Conservation (phyloP, 2,113 vertebrate species). For the Protomyctophum bolini region DNA sequence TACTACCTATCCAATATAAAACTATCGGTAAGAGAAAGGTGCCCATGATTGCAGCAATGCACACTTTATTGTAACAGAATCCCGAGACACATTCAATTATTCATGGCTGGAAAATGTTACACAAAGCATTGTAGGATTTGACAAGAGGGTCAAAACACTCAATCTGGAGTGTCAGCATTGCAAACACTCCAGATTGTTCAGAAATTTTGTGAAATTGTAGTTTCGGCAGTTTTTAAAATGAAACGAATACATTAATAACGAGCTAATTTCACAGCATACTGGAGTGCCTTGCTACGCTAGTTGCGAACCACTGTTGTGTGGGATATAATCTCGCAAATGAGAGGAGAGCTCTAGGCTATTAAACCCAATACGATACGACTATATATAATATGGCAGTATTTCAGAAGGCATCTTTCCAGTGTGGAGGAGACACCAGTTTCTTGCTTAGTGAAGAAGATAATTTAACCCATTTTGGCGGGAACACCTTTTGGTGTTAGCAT, state of each 20-base stretch:
- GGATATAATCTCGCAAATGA: slow-evolving; percentile 41
- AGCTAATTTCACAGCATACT: too few relatives aligned
- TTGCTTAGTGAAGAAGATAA: slow-evolving; percentile 46
- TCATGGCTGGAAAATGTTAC: not conserved
- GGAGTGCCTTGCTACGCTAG: not conserved
- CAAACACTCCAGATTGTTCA: slow-evolving; percentile 28
- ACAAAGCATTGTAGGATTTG: not conserved
- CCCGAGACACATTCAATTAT: not conserved
- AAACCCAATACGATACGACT: not conserved
- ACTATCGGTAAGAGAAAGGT: too few relatives aligned
- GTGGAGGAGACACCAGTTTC: slow-evolving; percentile 19
- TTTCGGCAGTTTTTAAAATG: slow-evolving; percentile 15
- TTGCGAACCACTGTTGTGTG: slow-evolving; percentile 11
- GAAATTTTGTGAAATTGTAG: not conserved
- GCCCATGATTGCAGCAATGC: too few relatives aligned
- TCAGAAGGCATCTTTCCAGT: not conserved
- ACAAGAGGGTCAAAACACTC: not conserved
- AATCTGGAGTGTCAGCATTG: too few relatives aligned
- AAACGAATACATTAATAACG: not conserved
- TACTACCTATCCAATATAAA: too few relatives aligned
- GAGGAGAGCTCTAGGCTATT: slow-evolving; percentile 10
- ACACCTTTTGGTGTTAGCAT: too few relatives aligned
- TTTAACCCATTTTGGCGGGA: too few relatives aligned
- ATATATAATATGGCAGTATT: not conserved
- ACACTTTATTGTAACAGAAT: not conserved